Conservation (phyloP, 2,888 invertebrate species). For the Drosophila mimica region DNA sequence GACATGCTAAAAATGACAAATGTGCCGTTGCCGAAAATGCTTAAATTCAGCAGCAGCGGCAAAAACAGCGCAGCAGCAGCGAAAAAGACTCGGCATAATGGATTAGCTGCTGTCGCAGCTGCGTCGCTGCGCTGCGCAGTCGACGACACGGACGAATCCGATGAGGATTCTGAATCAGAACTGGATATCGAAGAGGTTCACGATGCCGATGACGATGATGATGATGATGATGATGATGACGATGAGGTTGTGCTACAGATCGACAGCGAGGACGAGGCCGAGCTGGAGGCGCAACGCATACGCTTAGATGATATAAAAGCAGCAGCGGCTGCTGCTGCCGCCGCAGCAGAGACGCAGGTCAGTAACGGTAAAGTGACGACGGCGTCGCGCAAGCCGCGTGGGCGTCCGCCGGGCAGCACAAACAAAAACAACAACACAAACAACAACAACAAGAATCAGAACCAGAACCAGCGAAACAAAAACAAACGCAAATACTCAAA, state of each 20-base stretch:
- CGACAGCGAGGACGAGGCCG: slow-evolving; percentile 83
- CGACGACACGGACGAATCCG: slow-evolving; percentile 65
- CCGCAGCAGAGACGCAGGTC: slow-evolving; percentile 60
- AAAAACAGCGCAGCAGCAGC: slow-evolving; percentile 51
- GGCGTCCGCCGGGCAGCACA: slow-evolving; percentile 61
- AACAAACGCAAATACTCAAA: slow-evolving; percentile 62
- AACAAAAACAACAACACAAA: slow-evolving; percentile 44
- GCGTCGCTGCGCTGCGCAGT: slow-evolving; percentile 61
- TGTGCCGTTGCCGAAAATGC: slow-evolving; percentile 59
- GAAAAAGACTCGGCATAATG: slow-evolving; percentile 73
- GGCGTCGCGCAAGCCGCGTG: slow-evolving; percentile 61
- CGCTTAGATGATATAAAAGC: slow-evolving; percentile 71
- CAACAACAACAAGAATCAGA: background rate
- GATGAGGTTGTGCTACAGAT: slow-evolving; percentile 64
- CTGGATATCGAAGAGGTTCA: slow-evolving; percentile 71
- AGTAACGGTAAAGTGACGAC: slow-evolving; percentile 51
- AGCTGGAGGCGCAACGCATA: slow-evolving; percentile 81
- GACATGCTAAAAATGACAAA: slow-evolving; percentile 74
- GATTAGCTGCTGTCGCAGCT: slow-evolving; percentile 73
- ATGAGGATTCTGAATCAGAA: slow-evolving; percentile 64
- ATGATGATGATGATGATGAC: slow-evolving; percentile 73
- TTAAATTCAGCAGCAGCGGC: slow-evolving; percentile 48
- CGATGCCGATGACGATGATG: slow-evolving; percentile 74
- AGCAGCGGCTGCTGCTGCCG: slow-evolving; percentile 57
- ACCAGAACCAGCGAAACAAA: slow-evolving; percentile 46